Conservation (phyloP, 2,888 invertebrate species). For the Bugula neritina region DNA sequence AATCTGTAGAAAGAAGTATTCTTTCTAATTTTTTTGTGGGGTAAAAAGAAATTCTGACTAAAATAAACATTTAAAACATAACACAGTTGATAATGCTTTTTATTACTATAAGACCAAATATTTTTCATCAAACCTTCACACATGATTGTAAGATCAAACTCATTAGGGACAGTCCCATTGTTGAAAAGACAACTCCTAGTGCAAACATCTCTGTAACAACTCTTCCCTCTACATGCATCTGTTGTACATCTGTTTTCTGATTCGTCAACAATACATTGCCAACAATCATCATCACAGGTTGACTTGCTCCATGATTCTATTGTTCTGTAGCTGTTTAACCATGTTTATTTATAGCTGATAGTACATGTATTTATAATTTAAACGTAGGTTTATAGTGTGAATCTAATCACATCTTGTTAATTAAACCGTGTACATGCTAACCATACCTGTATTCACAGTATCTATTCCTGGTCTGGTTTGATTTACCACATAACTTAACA, state of each 20-base stretch:
- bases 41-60: no score
- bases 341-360: no score
- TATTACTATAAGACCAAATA: no score
- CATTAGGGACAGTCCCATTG: background rate
- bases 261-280: conserved; percentile 24
- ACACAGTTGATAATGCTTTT: no score
- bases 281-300: conserved; percentile 9
- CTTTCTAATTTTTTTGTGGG: no score
- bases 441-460: conserved; percentile 6
- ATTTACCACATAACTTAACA: background rate
- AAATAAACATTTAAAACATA: no score
- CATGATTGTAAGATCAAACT: conserved; percentile 20
- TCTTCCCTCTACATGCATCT: background rate
- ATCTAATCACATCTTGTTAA: no score
- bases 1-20: no score
- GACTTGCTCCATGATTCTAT: conserved; percentile 17
- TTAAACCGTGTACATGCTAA: no score
- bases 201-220: background rate
- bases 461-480: conserved; percentile 1
- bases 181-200: background rate
- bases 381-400: no score
- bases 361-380: no score
- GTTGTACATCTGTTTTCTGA: background rate
- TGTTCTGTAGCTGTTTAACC: conserved; percentile 16
- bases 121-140: background rate